Base-by-base conservation (phyloP, 2,113 vertebrate genomes). In the Pholis gunnellus region DNA sequence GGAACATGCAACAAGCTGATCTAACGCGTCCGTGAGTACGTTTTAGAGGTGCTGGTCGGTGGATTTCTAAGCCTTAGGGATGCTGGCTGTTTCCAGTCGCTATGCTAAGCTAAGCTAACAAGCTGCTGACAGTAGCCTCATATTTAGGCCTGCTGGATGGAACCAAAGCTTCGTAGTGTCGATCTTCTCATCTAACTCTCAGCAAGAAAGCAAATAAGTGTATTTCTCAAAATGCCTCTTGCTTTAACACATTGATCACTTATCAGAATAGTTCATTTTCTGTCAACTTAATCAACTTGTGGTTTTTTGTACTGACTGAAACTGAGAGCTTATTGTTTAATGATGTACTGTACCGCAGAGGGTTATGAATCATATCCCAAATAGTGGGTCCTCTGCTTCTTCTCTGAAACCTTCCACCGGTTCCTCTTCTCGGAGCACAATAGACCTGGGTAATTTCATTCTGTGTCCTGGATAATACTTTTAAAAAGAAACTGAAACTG, bases 401-500 rank as follows among this genome's bases (percentile, higher is more conserved):
- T 70, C 25, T 22, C 31, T 65, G 7, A 81, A 68, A 59, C 44
- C 70, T 52, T 69, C 50, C 46, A 60, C 48, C 31, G 15, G 67
- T 38, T 69, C 1, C 68, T 68, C 65, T 29, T 72, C 25, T 34
- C n/a, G 46, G 31, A 22, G 59, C 57, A 82, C 73, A 80, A 54
- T 52, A 72, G 65, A 74, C 64, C 66, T 60, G 77, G 54, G 36
- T 86, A 56, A 87, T 87, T 87, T 56, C 64, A 86, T 75, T 81
- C 69, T 46, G 60, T 48, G 65, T 81, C 74, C 68, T 22, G 72
- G 25, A 31, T 84, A 86, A 80, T 73, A 75, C 77, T 1, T 68
- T 82, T 83, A 56, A 40, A 82, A 5, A 34, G 5, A 6, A 34
- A 34, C 63, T 87, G 65, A 81, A 88, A 77, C 72, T 59, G 79